Base-by-base conservation (phyloP, 2,888 invertebrate genomes). In the Apamea crenata region DNA sequence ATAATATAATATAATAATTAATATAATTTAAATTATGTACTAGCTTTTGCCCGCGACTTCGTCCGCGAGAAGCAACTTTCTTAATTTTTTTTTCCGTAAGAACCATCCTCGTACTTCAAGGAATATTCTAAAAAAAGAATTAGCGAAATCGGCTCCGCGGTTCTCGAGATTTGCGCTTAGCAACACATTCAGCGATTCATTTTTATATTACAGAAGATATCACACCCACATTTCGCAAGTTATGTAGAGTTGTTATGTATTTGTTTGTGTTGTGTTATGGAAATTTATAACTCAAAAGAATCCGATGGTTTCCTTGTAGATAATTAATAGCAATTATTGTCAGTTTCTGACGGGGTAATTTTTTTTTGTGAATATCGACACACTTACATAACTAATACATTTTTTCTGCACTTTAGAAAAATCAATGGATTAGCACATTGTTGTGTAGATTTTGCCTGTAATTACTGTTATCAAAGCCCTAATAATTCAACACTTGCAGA, bases 401-500 rank as follows among this genome's bases (percentile, higher is more conserved):
- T 32, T 21, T 32, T 32, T 63, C 63, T 63, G 18, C 18, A 32
- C 8, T 32, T 32, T 32, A 8, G 21, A 65, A 21, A 10, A 36
- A 21, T 32, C 63, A 4, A 0, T 21, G 8, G 63, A 10, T 36
- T 21, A 36, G 36, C 65, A 36, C 21, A 36, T 36, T 36, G 21
- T 40, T 59, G 14, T 50, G 21, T 40, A 40, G 8, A 53, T 68
- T 77, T 77, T 14, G 0, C 7, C 4, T 71, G 16, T 59, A 71
- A 67, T 53, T 72, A 18, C 67, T 18, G n/a, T 53, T 68, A 50
- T 66, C 18, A 59, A 47, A 40, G 3, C 65, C 18, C 12, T 44
- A 29, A 80, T 74, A 80, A 80, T 80, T 63, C 36, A 68, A 63
- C 71, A 82, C 71, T 81, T 59, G 16, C 29, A 56, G 36, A 56